phyloP scores from a whole-genome alignment of 2,797 vertebrate genomes.

The Sebastiscus tertius region DNA sequence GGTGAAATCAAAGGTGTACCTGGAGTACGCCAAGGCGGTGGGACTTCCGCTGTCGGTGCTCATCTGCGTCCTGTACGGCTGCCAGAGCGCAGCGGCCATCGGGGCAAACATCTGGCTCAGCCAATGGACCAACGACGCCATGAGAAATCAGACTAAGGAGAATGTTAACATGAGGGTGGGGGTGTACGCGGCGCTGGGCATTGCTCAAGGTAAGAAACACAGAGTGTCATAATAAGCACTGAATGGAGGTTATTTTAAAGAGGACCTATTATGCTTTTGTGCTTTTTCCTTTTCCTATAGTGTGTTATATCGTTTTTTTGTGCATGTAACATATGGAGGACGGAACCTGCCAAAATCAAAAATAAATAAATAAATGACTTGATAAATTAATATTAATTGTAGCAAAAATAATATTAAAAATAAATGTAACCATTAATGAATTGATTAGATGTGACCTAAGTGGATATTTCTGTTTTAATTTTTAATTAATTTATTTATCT shows the following conservation, averaged over 20 bases:
- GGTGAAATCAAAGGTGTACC: slow-evolving; percentile 91
- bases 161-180: slow-evolving; percentile 84
- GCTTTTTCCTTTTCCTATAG: too few species aligned
- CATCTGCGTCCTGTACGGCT: slow-evolving; percentile 89
- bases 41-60: slow-evolving; percentile 80
- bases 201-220: slow-evolving; percentile 89
- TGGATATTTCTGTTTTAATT: too few species aligned
- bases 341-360: too few species aligned
- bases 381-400: too few species aligned
- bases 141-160: slow-evolving; percentile 71
- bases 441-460: too few species aligned
- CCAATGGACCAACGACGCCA: slow-evolving; percentile 89
- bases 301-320: too few species aligned
- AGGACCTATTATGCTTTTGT: not conserved
- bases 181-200: slow-evolving; percentile 91
- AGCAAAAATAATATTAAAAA: too few species aligned
- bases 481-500: too few species aligned
- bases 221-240: not conserved
- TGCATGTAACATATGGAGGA: too few species aligned
- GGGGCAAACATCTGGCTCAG: slow-evolving; percentile 96
- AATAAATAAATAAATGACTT: too few species aligned
- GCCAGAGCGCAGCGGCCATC: slow-evolving; percentile 90
- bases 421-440: too few species aligned
- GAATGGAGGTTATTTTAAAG: not conserved
- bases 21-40: slow-evolving; percentile 91